A percentile compares a stretch with the other conserved stretches of the same genome.
These are phyloP conservation scores for Palaemon carinicauda DNA, from an alignment of 1,140 invertebrate species.

Conservation along the genomic window DNA sequence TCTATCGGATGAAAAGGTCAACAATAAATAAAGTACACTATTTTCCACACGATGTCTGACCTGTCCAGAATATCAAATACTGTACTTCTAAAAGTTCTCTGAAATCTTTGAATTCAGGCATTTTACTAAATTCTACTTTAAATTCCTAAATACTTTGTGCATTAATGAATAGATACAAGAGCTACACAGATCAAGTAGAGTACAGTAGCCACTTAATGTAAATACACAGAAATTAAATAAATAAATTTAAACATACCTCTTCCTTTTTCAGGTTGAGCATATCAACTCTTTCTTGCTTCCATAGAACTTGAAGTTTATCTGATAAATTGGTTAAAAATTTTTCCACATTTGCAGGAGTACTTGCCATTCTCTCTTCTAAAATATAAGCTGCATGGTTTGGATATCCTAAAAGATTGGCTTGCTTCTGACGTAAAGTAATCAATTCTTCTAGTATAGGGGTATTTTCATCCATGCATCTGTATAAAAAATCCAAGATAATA, in stretches of 20 bases:
- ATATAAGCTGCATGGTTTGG: conserved; percentile 68
- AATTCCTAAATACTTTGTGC: too few species aligned
- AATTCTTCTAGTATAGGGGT: conserved; percentile 68
- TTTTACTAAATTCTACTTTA: too few species aligned
- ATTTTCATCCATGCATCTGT: conserved; percentile 68
- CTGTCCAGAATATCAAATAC: too few species aligned
- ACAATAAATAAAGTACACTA: too few species aligned
- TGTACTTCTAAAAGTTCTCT: too few species aligned
- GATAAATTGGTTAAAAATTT: conserved; percentile 67
- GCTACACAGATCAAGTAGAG: too few species aligned
- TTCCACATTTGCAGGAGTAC: conserved; percentile 66
- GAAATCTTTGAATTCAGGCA: too few species aligned
- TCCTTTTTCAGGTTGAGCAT: conserved; percentile 68
- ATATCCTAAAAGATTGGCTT: conserved; percentile 68
- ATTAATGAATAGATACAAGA: too few species aligned
- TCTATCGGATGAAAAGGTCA: too few species aligned
- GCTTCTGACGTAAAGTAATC: conserved; percentile 67
- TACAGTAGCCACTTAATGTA: background rate
- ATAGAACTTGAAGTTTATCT: conserved; percentile 66
- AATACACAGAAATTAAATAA: conserved; percentile 54
- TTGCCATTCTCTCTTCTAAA: conserved; percentile 69
- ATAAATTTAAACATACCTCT: conserved; percentile 62
- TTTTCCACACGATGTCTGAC: too few species aligned
- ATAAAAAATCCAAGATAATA: background rate
- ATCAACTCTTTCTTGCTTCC: conserved; percentile 65